Percentiles rank a stretch among this genome's conserved stretches.
phyloP scores from a whole-genome alignment of 2,797 vertebrate genomes.

The Sebastes cheni region DNA sequence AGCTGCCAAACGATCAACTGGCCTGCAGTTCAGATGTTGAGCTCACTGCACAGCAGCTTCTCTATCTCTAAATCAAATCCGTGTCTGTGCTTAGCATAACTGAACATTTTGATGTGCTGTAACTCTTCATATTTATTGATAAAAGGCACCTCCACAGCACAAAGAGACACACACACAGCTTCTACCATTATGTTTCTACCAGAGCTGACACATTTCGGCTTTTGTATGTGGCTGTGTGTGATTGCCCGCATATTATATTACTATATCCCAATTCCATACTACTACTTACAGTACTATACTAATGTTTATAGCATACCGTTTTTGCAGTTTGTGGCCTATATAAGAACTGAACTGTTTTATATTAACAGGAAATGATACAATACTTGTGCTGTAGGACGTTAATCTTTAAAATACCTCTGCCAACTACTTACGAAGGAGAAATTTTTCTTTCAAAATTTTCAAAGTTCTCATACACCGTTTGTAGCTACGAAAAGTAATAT shows the following conservation, averaged over 20 bases:
- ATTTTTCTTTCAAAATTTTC: too few relatives aligned
- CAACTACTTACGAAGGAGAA: background rate
- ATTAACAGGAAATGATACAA: background rate
- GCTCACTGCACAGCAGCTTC: background rate
- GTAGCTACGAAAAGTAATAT: accelerated
- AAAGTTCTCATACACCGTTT: too few relatives aligned
- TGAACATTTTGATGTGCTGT: conserved; percentile 13
- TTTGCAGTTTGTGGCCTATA: background rate
- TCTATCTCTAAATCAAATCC: conserved; percentile 26
- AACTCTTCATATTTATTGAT: background rate
- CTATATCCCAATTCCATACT: background rate
- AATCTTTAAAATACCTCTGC: background rate
- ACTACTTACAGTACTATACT: background rate
- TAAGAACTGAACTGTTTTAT: background rate
- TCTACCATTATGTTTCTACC: background rate
- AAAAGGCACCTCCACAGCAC: background rate
- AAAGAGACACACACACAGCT: background rate
- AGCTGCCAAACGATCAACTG: conserved; percentile 42
- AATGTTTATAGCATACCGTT: background rate
- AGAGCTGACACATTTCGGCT: background rate
- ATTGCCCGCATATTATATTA: background rate
- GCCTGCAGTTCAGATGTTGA: conserved; percentile 31
- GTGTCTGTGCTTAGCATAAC: background rate
- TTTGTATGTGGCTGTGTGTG: background rate
- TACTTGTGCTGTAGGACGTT: background rate